phyloP scores from a whole-genome alignment of 2,113 vertebrate species.

The Dasyprocta punctata region DNA sequence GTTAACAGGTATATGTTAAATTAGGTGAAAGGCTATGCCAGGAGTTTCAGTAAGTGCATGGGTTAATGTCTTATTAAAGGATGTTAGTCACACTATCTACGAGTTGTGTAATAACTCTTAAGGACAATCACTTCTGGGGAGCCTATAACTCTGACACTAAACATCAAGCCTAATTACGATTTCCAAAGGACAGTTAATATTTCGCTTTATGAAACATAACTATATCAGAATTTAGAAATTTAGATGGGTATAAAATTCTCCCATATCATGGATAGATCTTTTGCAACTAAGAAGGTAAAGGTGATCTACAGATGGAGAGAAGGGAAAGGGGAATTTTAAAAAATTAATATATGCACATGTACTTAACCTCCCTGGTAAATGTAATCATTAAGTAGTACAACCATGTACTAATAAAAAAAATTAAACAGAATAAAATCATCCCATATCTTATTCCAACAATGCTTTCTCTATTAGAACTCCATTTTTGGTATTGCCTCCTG shows the following conservation, averaged over 20 bases:
- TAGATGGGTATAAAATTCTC: neutral
- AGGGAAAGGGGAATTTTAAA: neutral
- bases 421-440: neutral
- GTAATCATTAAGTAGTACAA: neutral
- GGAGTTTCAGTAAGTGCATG: neutral
- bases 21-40: neutral
- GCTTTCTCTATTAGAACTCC: neutral
- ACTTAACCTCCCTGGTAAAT: neutral
- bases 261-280: neutral
- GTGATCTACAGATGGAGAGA: neutral
- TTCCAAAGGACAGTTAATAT: neutral
- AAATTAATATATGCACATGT: neutral
- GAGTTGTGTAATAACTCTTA: neutral
- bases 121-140: neutral
- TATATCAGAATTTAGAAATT: neutral
- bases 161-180: neutral
- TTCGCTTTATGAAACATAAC: neutral
- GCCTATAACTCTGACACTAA: conserved; percentile 12
- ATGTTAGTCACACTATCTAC: neutral
- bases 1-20: neutral
- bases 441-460: neutral
- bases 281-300: neutral
- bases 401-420: neutral
- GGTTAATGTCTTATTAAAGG: neutral
- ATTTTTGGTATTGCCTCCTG: neutral